Conservation (phyloP, 2,113 vertebrate species). For the Lichenostomus cassidix region DNA sequence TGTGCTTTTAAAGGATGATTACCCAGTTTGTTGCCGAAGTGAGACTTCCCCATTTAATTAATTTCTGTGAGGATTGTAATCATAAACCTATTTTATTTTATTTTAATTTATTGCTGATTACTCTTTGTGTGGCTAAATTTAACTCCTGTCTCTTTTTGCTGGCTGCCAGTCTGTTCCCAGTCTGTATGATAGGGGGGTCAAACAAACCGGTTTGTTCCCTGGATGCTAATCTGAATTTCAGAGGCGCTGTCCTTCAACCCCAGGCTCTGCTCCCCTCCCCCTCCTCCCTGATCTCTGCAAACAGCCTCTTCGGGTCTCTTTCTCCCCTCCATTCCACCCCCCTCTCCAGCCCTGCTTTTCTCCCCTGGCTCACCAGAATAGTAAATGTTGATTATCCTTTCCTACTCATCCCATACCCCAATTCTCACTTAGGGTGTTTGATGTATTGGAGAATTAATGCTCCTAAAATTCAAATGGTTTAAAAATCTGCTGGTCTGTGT, state of each 20-base stretch:
- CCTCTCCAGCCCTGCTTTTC: neutral
- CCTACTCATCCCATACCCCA: neutral
- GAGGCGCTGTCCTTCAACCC: slow-evolving; percentile 31
- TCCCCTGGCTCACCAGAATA: slow-evolving; percentile 1
- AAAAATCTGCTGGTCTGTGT: neutral
- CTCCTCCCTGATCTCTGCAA: neutral
- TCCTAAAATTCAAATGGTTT: neutral
- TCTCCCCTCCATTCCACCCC: slow-evolving; percentile 4
- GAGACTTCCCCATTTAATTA: neutral
- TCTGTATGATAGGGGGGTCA: neutral
- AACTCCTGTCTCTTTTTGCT: neutral
- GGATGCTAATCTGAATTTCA: slow-evolving; percentile 72
- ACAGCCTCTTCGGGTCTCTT: neutral
- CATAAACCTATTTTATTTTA: neutral
- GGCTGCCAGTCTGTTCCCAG: neutral
- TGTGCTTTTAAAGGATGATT: slow-evolving; percentile 7
- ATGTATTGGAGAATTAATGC: neutral
- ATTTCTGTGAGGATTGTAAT: neutral
- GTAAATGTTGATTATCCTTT: slow-evolving; percentile 49
- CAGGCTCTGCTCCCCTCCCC: neutral
- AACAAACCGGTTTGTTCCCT: slow-evolving; percentile 62
- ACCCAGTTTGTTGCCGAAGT: neutral
- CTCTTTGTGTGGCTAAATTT: neutral
- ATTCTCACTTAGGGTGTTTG: neutral
- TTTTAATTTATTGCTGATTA: neutral